Evolutionary conservation across 1,140 invertebrate genomes (phyloP), one percentile per base, ranked within the genome.

Genomic region (Aricia agestis): DNA sequence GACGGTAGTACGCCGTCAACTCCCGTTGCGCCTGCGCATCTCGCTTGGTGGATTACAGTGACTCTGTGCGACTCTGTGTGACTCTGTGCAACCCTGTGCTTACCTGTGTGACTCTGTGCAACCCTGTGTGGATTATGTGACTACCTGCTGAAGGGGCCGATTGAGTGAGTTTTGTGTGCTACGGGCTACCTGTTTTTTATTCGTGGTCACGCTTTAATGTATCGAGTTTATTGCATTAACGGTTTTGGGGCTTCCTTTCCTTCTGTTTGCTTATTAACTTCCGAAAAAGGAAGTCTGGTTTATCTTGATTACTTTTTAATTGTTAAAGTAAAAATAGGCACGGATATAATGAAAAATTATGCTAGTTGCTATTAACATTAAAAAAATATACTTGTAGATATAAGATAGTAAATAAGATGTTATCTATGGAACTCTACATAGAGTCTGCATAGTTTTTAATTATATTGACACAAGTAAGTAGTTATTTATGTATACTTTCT

Each of bases 101-200:
- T 57, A 69, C 10, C 57, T 59, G 17, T 69, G 68, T 59, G 58
- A 31, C 41, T 69, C 68, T 69, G 58, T 69, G 68, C 41, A 69
- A 69, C 36, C 36, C 36, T 69, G 25, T 19, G 68, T 61, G 31
- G 41, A 69, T 61, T 61, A 63, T 36, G 17, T 3, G 17, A 61
- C 68, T 69, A 69, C 68, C 68, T 63, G 68, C 65, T 2, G 59
- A 2, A 25, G 7, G 59, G 18, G 19, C 6, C n/a, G 19, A 19
- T 19, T 10, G 19, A 63, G 59, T 45, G 18, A 42, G 59, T 41
- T 61, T 69, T 69, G 58, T 63, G 63, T 63, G 19, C 61, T 69
- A 69, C 18, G 32, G 58, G 68, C 68, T 70, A 65, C 68, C 68
- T 65, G 68, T 70, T 70, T 70, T 70, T 70, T 63, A 63, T 31